phyloP scores from a whole-genome alignment of 2,113 vertebrate genomes.

The Edolisoma coerulescens region DNA sequence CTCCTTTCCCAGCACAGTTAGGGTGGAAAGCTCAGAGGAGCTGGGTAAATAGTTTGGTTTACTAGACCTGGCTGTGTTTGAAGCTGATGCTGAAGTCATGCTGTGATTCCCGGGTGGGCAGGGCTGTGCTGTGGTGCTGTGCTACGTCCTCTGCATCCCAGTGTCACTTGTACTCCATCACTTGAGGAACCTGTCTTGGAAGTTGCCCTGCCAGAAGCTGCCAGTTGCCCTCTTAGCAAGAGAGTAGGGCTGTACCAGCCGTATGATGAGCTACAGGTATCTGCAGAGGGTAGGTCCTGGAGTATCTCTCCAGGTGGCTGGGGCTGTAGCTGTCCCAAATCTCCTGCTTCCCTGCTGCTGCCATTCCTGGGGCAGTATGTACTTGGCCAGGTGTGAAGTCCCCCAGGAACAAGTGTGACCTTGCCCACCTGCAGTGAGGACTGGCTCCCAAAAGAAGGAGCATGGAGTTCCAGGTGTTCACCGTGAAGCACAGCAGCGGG shows the following conservation, averaged over 20 bases:
- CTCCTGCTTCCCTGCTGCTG: not conserved
- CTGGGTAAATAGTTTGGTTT: not conserved
- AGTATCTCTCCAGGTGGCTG: accelerated
- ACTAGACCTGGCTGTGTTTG: not conserved
- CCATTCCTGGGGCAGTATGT: not conserved
- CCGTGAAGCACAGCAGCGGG: accelerated
- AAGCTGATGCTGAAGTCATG: not conserved
- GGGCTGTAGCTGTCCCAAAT: not conserved
- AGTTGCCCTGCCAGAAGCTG: not conserved
- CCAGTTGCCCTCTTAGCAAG: not conserved
- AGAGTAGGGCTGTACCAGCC: not conserved
- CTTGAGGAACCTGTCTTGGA: not conserved
- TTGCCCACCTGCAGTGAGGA: not conserved
- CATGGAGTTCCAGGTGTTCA: not conserved
- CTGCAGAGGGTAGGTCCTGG: not conserved
- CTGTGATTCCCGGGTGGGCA: not conserved
- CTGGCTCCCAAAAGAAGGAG: not conserved
- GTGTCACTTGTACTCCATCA: not conserved
- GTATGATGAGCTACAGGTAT: not conserved
- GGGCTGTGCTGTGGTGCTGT: not conserved
- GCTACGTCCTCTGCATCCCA: not conserved
- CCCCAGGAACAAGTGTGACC: not conserved
- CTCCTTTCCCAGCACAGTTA: not conserved
- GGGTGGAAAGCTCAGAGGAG: not conserved
- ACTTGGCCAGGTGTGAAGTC: not conserved